Evolutionary conservation across 2,888 invertebrate genomes (phyloP).

Genomic region (Dolichomitus sp.): DNA sequence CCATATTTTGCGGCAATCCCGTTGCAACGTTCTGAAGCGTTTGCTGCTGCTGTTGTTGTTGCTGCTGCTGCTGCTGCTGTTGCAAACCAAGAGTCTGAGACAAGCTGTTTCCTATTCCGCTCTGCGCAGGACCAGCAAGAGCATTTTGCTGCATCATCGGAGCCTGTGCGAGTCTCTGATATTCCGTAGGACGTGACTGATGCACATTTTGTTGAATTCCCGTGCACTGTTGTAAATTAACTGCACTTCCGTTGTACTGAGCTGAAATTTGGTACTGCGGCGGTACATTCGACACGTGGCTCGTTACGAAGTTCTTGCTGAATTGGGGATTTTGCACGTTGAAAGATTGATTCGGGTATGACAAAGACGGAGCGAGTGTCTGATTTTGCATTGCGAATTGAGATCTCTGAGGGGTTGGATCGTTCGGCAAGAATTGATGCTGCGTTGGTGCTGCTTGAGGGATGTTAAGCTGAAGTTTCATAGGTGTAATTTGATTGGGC

Average conservation of each 20-base stretch:
- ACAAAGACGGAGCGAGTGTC: constrained; percentile 66
- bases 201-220: constrained; percentile 61
- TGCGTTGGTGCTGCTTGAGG: constrained; percentile 39
- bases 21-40: constrained; percentile 53
- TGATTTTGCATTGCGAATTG: constrained; percentile 62
- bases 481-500: constrained; percentile 57
- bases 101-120: constrained; percentile 37
- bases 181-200: constrained; percentile 50
- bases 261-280: constrained; percentile 65
- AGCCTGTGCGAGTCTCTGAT: constrained; percentile 57
- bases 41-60: constrained; percentile 62
- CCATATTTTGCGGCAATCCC: constrained; percentile 70
- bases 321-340: constrained; percentile 81
- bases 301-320: constrained; percentile 77
- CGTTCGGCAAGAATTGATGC: constrained; percentile 54
- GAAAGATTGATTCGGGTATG: constrained; percentile 77
- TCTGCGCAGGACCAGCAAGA: constrained; percentile 35
- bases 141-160: constrained; percentile 48
- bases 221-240: constrained; percentile 52
- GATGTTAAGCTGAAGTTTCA: constrained; percentile 56
- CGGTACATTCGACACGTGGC: constrained; percentile 69
- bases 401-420: constrained; percentile 47
- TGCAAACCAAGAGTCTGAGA: constrained; percentile 54
- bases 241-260: constrained; percentile 56
- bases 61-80: constrained; percentile 49